Percentiles rank a stretch among this genome's conserved stretches.
Evolutionary conservation across 2,888 invertebrate genomes (phyloP).

Genomic region (Ophion costatus): DNA sequence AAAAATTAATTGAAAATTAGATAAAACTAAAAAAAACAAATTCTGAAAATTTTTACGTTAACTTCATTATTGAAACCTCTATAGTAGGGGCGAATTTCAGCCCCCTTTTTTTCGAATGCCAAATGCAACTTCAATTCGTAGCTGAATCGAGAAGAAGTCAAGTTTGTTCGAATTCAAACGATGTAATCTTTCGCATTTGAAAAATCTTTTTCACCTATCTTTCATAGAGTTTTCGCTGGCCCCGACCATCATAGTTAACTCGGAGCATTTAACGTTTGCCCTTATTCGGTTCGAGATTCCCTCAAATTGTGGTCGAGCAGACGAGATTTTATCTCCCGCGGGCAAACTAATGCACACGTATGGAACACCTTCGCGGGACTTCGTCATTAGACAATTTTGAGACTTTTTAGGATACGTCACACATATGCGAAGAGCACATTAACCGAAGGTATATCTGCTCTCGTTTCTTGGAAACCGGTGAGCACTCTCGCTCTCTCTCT

Average conservation of each 20-base stretch:
- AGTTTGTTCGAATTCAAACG: too few relatives aligned
- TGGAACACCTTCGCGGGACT: conserved; percentile 65
- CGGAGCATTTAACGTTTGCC: conserved; percentile 10
- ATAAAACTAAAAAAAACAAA: too few relatives aligned
- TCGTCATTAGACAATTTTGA: conserved; percentile 82
- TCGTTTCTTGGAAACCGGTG: conserved; percentile 77
- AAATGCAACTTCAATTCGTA: too few relatives aligned
- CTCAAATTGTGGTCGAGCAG: conserved; percentile 4
- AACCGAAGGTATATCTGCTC: conserved; percentile 70
- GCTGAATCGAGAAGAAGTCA: too few relatives aligned
- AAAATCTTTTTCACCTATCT: too few relatives aligned
- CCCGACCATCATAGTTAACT: conserved; percentile 13
- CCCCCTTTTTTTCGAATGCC: too few relatives aligned
- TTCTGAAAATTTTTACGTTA: too few relatives aligned
- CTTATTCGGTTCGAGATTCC: not conserved
- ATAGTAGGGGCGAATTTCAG: too few relatives aligned
- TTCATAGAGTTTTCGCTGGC: conserved; percentile 2
- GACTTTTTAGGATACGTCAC: conserved; percentile 67
- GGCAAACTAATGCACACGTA: conserved; percentile 12
- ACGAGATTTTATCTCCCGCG: conserved; percentile 11
- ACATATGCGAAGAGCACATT: conserved; percentile 79
- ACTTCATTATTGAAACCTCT: too few relatives aligned
- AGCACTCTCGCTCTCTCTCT: conserved; percentile 17
- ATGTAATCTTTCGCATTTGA: too few relatives aligned
- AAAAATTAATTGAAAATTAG: too few relatives aligned